These are phyloP conservation scores for Halichoerus grypus DNA, from an alignment of 2,113 vertebrate genomes.

Conservation along the genomic window DNA sequence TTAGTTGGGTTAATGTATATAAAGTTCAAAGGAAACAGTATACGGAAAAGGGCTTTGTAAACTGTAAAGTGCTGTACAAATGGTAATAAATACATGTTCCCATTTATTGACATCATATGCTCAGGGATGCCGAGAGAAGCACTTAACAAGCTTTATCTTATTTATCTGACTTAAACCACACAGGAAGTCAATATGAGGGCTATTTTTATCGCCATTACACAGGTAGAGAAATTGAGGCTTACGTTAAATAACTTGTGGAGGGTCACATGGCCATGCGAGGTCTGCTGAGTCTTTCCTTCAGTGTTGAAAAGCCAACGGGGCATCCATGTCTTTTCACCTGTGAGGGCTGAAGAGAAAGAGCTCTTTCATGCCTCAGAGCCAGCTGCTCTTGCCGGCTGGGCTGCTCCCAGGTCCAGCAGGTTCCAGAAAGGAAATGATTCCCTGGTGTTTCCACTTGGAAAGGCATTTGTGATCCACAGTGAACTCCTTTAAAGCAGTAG, in stretches of 20 bases:
- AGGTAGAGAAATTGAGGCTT: slow-evolving; percentile 8
- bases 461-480: slow-evolving; percentile 57
- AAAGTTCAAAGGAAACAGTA: not conserved
- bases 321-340: not conserved
- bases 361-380: not conserved
- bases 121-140: not conserved
- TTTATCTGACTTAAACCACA: not conserved
- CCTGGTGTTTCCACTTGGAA: not conserved
- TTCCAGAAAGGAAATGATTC: slow-evolving; percentile 54
- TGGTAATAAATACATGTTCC: not conserved
- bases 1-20: not conserved
- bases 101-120: not conserved
- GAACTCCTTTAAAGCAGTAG: slow-evolving; percentile 51
- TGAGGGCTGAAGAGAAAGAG: not conserved
- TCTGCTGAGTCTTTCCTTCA: not conserved
- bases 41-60: not conserved
- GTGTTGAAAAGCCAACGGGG: not conserved
- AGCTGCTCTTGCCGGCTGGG: slow-evolving; percentile 38
- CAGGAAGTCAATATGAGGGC: not conserved
- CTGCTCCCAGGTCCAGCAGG: not conserved
- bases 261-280: not conserved
- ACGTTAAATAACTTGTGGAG: not conserved
- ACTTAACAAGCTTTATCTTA: not conserved
- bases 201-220: not conserved
- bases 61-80: not conserved